Percentiles rank a stretch among this genome's conserved stretches.
These are phyloP conservation scores for Ambastaia sidthimunki DNA, from an alignment of 2,797 vertebrate genomes.

Conservation along the genomic window DNA sequence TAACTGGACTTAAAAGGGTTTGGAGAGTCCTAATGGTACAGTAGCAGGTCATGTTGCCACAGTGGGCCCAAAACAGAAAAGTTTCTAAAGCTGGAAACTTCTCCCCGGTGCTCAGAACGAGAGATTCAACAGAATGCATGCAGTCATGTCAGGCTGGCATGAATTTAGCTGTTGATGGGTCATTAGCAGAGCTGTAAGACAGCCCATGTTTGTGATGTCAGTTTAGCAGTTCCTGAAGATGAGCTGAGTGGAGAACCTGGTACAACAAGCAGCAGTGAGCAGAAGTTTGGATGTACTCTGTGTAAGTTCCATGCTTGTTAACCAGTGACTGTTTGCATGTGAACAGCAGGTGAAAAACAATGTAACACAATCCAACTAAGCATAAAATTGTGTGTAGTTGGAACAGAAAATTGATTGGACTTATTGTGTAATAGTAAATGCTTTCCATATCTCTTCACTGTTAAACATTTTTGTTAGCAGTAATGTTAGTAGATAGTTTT, in stretches of 20 bases:
- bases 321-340: neutral
- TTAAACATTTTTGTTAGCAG: too few species aligned
- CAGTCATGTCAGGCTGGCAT: neutral
- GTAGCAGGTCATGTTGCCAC: neutral
- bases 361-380: neutral
- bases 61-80: neutral
- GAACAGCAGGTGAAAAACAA: neutral
- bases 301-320: neutral
- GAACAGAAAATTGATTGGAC: too few species aligned
- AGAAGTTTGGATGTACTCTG: neutral
- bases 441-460: too few species aligned
- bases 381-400: neutral
- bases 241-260: neutral
- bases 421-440: neutral
- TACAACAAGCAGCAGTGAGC: neutral
- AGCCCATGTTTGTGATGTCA: slow-evolving; percentile 5
- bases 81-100: neutral
- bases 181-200: slow-evolving; percentile 3
- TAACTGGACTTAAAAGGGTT: neutral
- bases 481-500: too few species aligned
- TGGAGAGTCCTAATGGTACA: neutral
- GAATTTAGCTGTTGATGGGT: slow-evolving; percentile 9
- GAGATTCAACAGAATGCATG: neutral
- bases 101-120: slow-evolving; percentile 10
- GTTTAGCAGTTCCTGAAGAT: neutral